Evolutionary conservation across 2,797 vertebrate genomes (phyloP).

Genomic region (Anas capensis): DNA sequence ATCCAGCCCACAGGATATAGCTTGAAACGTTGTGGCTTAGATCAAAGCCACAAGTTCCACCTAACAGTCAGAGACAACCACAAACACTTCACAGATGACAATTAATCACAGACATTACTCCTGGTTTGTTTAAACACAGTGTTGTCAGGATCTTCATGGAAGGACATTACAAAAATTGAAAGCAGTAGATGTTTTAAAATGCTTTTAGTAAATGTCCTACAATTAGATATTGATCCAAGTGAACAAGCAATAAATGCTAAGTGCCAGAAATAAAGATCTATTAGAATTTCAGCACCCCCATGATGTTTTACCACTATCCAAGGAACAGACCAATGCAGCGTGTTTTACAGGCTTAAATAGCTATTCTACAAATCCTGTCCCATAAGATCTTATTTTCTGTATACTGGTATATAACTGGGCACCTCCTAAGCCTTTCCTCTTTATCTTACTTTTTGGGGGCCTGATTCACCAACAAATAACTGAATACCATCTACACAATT

Average conservation of each 20-base stretch:
- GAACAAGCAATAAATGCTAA: neutral
- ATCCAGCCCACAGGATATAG: neutral
- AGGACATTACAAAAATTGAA: neutral
- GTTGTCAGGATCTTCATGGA: accelerated
- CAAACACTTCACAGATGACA: neutral
- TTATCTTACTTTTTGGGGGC: neutral
- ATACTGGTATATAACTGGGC: neutral
- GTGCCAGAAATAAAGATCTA: neutral
- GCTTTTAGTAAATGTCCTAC: neutral
- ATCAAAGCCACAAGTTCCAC: neutral
- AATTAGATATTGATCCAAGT: neutral
- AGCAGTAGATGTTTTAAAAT: neutral
- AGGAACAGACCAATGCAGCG: neutral
- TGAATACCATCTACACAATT: neutral
- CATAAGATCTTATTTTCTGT: neutral
- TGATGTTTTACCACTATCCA: accelerated
- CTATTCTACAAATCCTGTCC: neutral
- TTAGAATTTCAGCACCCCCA: neutral
- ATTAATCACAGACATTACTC: neutral
- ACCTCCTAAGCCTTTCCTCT: accelerated
- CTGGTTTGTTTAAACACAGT: neutral
- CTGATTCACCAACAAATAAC: neutral
- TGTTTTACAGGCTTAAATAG: neutral
- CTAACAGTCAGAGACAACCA: neutral
- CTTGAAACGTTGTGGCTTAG: neutral